Base-by-base conservation (phyloP, 1,140 invertebrate genomes). In the Procambarus clarkii region DNA sequence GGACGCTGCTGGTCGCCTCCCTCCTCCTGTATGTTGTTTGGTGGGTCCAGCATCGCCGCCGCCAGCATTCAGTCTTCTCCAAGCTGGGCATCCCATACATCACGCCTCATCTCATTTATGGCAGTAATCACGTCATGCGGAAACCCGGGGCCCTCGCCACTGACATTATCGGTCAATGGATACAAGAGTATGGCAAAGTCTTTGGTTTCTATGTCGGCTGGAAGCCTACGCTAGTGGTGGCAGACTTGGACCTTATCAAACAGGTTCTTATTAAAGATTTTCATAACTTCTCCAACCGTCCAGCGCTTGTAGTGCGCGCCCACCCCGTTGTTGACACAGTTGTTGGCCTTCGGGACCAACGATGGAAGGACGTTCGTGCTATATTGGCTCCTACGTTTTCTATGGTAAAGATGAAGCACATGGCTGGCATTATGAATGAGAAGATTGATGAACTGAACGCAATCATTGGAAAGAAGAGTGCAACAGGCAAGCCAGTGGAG, bases 341-440 rank as follows among this genome's bases (percentile, higher is more conserved):
- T 8, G 94, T 94, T 2, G 94, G 93, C 7, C 78, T 95, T 2
- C 92, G 93, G 44, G 94, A 94, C 86, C 93, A 94, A 18, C 86
- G 94, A 24, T 96, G 95, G 95, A 95, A 95, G 90, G 94, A 95
- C 34, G 94, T 95, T 5, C 92, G 95, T 11, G 93, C 93, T 5
- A 93, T 95, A 21, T 93, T 96, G 46, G 95, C 95, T 64, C 95
- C 95, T n/a, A 95, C 95, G 1, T 96, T 96, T 92, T 95, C 95
- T 64, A 93, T 94, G 13, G 88, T 94, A 24, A 96, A 96, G 93
- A 94, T 96, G 93, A 95, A 94, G 93, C 94, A 93, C 21, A 94
- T 95, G 94, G 92, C 92, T 34, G 90, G 93, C 3, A 93, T 94
- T 9, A 94, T 95, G 78, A 93, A 94, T 64, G 78, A 92, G 13